Percentiles rank a stretch among this genome's conserved stretches.
Evolutionary conservation across 2,888 invertebrate species (phyloP).

Genomic region (Cheilosia scutellata): DNA sequence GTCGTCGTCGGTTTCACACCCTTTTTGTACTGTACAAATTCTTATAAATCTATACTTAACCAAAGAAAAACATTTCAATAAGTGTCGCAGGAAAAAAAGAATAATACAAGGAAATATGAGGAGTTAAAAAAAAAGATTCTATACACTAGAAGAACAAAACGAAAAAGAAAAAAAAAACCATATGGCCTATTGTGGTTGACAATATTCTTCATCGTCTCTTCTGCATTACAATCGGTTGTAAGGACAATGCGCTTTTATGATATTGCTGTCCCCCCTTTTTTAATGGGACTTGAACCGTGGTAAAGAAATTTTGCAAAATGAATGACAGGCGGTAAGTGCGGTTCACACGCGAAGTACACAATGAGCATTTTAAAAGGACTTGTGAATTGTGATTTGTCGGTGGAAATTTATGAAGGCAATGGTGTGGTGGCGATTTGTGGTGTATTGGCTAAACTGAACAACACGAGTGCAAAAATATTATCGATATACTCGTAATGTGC

Average conservation of each 20-base stretch:
- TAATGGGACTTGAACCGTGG: slow-evolving; percentile 23
- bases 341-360: slow-evolving; percentile 61
- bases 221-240: slow-evolving; percentile 53
- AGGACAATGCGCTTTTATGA: slow-evolving; percentile 69
- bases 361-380: slow-evolving; percentile 16
- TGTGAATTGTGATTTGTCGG: slow-evolving; percentile 31
- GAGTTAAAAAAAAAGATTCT: slow-evolving; percentile 8
- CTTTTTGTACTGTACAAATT: slow-evolving; percentile 44
- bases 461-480: too few relatives aligned
- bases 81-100: slow-evolving; percentile 55
- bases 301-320: slow-evolving; percentile 38
- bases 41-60: slow-evolving; percentile 42
- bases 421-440: neutral
- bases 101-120: slow-evolving; percentile 51
- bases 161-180: slow-evolving; percentile 15
- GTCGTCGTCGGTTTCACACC: slow-evolving; percentile 39
- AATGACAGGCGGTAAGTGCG: slow-evolving; percentile 66
- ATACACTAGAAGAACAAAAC: slow-evolving; percentile 18
- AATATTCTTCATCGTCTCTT: slow-evolving; percentile 41
- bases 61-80: slow-evolving; percentile 66
- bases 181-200: slow-evolving; percentile 67
- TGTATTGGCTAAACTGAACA: too few relatives aligned
- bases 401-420: slow-evolving; percentile 13
- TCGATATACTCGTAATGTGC: too few relatives aligned
- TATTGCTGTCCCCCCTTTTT: neutral